phyloP scores from a whole-genome alignment of 2,797 vertebrate species.

The Spondyliosoma cantharus region DNA sequence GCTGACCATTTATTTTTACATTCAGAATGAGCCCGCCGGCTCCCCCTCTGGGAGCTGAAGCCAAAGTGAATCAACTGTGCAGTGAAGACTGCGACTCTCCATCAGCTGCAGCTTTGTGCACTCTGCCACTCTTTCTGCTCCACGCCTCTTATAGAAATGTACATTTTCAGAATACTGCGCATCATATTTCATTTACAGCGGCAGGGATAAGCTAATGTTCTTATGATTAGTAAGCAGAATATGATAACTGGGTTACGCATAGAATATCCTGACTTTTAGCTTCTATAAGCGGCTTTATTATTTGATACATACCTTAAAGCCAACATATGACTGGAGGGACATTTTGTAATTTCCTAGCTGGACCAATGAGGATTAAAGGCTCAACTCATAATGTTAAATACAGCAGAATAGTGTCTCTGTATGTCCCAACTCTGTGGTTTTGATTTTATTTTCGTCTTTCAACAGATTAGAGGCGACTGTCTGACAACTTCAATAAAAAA shows the following conservation, averaged over 20 bases:
- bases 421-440: too few relatives aligned
- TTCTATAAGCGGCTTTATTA: slow-evolving; percentile 29
- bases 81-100: slow-evolving; percentile 3
- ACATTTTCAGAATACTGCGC: slow-evolving; percentile 5
- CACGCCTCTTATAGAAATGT: not conserved
- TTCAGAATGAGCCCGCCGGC: not conserved
- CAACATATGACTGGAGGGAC: not conserved
- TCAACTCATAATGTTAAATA: not conserved
- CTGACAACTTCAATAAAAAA: too few relatives aligned
- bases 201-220: slow-evolving; percentile 19
- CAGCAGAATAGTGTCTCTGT: too few relatives aligned
- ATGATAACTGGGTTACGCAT: slow-evolving; percentile 25
- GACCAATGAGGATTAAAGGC: not conserved
- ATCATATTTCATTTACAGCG: slow-evolving; percentile 15
- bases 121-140: not conserved
- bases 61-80: not conserved
- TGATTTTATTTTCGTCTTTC: too few relatives aligned
- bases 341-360: not conserved
- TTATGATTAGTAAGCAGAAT: slow-evolving; percentile 4
- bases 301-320: slow-evolving; percentile 13
- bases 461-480: too few relatives aligned
- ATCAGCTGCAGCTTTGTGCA: slow-evolving; percentile 4
- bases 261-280: slow-evolving; percentile 6
- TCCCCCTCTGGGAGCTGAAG: slow-evolving; percentile 8
- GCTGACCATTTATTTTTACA: not conserved